These are phyloP conservation scores for Sebastes goodei DNA, from an alignment of 2,797 vertebrate species.

Conservation along the genomic window DNA sequence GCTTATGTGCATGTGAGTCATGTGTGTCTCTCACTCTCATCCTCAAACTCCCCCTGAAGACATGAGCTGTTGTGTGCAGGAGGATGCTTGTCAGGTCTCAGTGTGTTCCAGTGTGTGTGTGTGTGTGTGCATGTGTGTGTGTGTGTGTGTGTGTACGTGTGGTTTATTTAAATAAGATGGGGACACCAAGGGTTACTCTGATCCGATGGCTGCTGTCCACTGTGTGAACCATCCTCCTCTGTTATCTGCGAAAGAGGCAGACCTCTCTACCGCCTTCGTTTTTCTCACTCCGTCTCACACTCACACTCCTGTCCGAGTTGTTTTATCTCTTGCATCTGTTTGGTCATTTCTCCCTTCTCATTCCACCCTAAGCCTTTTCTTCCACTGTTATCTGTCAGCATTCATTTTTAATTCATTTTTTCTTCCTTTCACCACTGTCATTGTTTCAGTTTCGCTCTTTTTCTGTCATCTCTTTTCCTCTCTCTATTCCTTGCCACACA, in stretches of 20 bases:
- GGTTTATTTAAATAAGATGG: slow-evolving; percentile 40
- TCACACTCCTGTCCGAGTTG: slow-evolving; percentile 2
- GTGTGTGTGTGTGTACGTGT: background rate
- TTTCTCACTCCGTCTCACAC: background rate
- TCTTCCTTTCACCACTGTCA: background rate
- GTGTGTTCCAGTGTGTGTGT: background rate
- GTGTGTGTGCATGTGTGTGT: background rate
- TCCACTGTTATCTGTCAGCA: slow-evolving; percentile 2
- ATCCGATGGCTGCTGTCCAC: slow-evolving; percentile 28
- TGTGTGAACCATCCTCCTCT: slow-evolving; percentile 9
- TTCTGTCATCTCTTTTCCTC: background rate
- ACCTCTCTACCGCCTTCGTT: slow-evolving; percentile 13
- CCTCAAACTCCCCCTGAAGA: background rate
- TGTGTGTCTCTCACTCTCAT: background rate
- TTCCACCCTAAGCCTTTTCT: slow-evolving; percentile 17
- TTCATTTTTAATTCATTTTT: slow-evolving; percentile 26
- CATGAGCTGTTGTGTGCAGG: background rate
- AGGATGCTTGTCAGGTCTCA: background rate
- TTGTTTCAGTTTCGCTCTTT: slow-evolving; percentile 15
- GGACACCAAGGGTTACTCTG: slow-evolving; percentile 21
- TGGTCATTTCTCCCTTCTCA: slow-evolving; percentile 9
- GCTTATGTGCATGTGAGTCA: background rate
- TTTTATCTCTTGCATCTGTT: slow-evolving; percentile 22
- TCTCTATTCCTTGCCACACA: background rate
- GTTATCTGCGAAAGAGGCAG: slow-evolving; percentile 27